Evolutionary conservation across 2,888 invertebrate species (phyloP).

Genomic region (Cantharis lateralis): DNA sequence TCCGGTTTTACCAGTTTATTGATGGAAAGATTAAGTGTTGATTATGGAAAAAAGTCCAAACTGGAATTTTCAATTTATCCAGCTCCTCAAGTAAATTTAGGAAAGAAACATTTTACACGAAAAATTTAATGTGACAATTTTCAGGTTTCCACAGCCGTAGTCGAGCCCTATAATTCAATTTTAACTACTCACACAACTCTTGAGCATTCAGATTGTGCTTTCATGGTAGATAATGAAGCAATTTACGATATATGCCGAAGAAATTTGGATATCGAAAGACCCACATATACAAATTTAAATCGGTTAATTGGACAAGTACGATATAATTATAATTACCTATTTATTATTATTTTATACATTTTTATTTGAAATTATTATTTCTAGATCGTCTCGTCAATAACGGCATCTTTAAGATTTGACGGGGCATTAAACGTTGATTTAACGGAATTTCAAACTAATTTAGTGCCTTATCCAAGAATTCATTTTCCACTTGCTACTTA

Average conservation of each 20-base stretch:
- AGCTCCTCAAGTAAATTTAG: constrained; percentile 77
- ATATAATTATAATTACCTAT: not conserved
- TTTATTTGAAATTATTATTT: constrained; percentile 7
- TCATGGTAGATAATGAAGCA: constrained; percentile 91
- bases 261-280: constrained; percentile 83
- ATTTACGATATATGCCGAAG: constrained; percentile 88
- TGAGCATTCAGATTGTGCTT: constrained; percentile 87
- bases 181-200: constrained; percentile 89
- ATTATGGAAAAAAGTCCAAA: constrained; percentile 93
- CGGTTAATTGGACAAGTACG: constrained; percentile 76
- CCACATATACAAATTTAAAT: constrained; percentile 86
- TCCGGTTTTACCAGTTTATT: constrained; percentile 91
- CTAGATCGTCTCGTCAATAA: constrained; percentile 91
- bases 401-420: constrained; percentile 89
- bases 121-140: constrained; percentile 12
- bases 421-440: constrained; percentile 92
- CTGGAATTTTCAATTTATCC: constrained; percentile 94
- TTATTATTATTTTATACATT: not conserved
- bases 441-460: constrained; percentile 91
- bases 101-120: not conserved
- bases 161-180: constrained; percentile 91
- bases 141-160: constrained; percentile 81
- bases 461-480: constrained; percentile 93
- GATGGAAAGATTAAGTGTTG: constrained; percentile 89
- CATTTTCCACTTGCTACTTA: constrained; percentile 93